Evolutionary conservation across 2,113 vertebrate genomes (phyloP).

Genomic region (Leucosticte australis): DNA sequence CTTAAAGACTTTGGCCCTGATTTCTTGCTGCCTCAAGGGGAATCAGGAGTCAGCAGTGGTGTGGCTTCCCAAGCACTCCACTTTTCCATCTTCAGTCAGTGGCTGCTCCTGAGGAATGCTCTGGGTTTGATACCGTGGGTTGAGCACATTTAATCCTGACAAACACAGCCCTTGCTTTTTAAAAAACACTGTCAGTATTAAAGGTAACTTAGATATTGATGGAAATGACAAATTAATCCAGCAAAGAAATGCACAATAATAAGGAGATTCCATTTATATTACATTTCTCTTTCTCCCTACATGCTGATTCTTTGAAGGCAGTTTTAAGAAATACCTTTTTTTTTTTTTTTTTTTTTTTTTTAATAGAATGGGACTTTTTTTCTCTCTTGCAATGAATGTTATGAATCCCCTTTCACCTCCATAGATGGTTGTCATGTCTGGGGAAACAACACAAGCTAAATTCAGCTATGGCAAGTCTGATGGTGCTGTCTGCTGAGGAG

Average conservation of each 20-base stretch:
- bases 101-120: background rate
- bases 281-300: background rate
- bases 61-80: background rate
- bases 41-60: background rate
- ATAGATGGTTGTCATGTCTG: background rate
- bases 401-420: background rate
- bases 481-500: background rate
- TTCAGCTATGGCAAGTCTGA: background rate
- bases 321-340: background rate
- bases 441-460: background rate
- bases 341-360: background rate
- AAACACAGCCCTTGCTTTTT: background rate
- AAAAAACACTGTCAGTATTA: background rate
- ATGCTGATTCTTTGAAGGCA: background rate
- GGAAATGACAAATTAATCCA: background rate
- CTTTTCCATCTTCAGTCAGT: background rate
- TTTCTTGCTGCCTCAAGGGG: background rate
- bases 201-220: background rate
- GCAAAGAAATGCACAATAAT: background rate
- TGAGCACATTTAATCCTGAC: background rate
- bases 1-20: background rate
- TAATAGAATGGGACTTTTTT: background rate
- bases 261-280: background rate
- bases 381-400: background rate
- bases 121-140: background rate